These are phyloP conservation scores for Phymastichus coffea DNA, from an alignment of 1,140 invertebrate species.

Conservation along the genomic window DNA sequence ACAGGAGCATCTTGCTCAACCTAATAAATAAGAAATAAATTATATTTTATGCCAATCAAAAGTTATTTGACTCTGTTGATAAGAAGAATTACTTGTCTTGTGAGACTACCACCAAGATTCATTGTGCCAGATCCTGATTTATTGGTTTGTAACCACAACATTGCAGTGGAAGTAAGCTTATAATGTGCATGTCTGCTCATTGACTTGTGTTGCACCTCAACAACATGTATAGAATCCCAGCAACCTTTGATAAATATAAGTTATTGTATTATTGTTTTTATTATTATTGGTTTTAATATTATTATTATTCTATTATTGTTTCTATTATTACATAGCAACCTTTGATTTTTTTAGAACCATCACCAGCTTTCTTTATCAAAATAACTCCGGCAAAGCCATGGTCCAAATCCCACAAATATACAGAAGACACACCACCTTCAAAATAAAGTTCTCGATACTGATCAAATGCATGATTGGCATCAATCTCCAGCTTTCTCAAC, in stretches of 20 bases:
- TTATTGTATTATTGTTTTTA: no score
- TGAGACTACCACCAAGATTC: constrained; percentile 97
- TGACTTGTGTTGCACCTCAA: constrained; percentile 96
- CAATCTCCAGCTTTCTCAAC: constrained; percentile 93
- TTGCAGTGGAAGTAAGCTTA: constrained; percentile 98
- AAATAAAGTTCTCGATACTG: constrained; percentile 99
- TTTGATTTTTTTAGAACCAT: constrained; percentile 96
- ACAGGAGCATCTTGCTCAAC: constrained; percentile 87
- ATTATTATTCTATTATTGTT: no score
- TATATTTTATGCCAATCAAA: neutral
- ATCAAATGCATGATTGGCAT: constrained; percentile 98
- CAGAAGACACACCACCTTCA: constrained; percentile 98
- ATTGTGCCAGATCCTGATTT: constrained; percentile 95
- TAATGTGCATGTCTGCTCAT: constrained; percentile 94
- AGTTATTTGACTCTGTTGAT: neutral
- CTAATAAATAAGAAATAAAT: constrained; percentile 54
- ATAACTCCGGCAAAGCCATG: constrained; percentile 99
- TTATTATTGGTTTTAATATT: no score
- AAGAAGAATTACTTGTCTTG: constrained; percentile 75
- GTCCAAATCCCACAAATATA: constrained; percentile 99
- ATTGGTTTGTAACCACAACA: constrained; percentile 99
- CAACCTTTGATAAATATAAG: no score
- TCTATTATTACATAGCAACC: no score
- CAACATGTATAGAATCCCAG: constrained; percentile 99
- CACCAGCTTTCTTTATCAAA: constrained; percentile 97